phyloP scores from a whole-genome alignment of 1,140 invertebrate species.

The Luehdorfia chinensis region DNA sequence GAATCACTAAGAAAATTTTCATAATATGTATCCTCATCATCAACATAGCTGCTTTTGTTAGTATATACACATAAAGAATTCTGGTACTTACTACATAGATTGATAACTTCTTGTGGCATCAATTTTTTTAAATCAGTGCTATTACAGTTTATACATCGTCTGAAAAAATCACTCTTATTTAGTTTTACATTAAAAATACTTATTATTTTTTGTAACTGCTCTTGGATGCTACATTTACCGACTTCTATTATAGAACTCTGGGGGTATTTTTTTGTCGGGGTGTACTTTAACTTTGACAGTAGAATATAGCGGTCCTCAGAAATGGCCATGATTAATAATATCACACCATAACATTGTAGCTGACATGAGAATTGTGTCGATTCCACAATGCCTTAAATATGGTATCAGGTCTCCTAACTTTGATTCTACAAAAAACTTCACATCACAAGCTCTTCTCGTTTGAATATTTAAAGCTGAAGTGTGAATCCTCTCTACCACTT shows the following conservation, averaged over 20 bases:
- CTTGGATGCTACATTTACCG: slow-evolving; percentile 37
- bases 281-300: slow-evolving; percentile 48
- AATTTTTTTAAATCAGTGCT: slow-evolving; percentile 37
- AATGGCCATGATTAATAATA: slow-evolving; percentile 50
- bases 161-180: slow-evolving; percentile 42
- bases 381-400: slow-evolving; percentile 62
- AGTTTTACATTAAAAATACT: slow-evolving; percentile 45
- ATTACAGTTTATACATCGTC: slow-evolving; percentile 61
- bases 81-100: slow-evolving; percentile 37
- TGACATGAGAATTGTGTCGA: slow-evolving; percentile 46
- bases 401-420: slow-evolving; percentile 40
- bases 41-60: slow-evolving; percentile 26
- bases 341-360: slow-evolving; percentile 58
- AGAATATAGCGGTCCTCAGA: slow-evolving; percentile 53
- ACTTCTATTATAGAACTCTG: slow-evolving; percentile 59
- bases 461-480: slow-evolving; percentile 24
- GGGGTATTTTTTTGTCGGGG: slow-evolving; percentile 44
- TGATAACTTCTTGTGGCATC: slow-evolving; percentile 36
- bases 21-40: slow-evolving; percentile 42
- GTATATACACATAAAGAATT: slow-evolving; percentile 10
- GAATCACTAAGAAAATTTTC: slow-evolving; percentile 66
- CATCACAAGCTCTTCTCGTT: slow-evolving; percentile 34
- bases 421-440: slow-evolving; percentile 54
- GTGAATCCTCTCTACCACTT: slow-evolving; percentile 38
- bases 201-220: slow-evolving; percentile 50